Conservation (phyloP, 1,140 invertebrate species). For the Pemphigus obesinymphae region DNA sequence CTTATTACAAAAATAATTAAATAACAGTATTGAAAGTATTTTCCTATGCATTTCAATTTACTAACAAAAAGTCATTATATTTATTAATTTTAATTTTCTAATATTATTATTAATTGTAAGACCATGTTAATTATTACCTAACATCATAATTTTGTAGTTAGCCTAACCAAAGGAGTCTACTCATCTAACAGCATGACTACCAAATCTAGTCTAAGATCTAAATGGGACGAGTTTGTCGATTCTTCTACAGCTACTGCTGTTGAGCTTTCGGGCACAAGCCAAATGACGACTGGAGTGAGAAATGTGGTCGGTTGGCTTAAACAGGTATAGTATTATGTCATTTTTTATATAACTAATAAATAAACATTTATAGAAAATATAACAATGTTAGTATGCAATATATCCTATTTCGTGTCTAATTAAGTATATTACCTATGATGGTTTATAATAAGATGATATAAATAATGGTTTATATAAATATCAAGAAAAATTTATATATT, state of each 20-base stretch:
- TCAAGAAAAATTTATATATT: too few relatives aligned
- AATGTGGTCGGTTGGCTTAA: conserved; percentile 72
- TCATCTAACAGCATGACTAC: conserved; percentile 39
- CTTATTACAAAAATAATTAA: neutral
- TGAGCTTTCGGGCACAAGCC: conserved; percentile 19
- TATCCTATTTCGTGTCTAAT: too few relatives aligned
- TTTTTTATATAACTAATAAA: too few relatives aligned
- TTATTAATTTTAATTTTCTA: neutral
- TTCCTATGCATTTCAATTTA: neutral
- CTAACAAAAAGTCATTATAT: neutral
- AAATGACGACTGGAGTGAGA: conserved; percentile 61
- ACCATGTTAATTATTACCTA: neutral
- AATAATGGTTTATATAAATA: too few relatives aligned
- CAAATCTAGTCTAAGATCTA: conserved; percentile 55
- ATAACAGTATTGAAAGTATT: neutral
- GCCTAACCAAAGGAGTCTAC: conserved; percentile 31
- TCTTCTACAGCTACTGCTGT: conserved; percentile 52
- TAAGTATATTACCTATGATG: too few relatives aligned
- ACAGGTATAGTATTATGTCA: too few relatives aligned
- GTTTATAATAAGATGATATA: too few relatives aligned
- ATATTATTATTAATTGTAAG: neutral
- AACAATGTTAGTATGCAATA: neutral
- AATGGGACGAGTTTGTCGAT: conserved; percentile 64
- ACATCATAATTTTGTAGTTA: conserved; percentile 35
- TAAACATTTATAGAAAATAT: neutral